Base-by-base conservation (phyloP, 2,797 vertebrate genomes). In the Anniella stebbinsi region DNA sequence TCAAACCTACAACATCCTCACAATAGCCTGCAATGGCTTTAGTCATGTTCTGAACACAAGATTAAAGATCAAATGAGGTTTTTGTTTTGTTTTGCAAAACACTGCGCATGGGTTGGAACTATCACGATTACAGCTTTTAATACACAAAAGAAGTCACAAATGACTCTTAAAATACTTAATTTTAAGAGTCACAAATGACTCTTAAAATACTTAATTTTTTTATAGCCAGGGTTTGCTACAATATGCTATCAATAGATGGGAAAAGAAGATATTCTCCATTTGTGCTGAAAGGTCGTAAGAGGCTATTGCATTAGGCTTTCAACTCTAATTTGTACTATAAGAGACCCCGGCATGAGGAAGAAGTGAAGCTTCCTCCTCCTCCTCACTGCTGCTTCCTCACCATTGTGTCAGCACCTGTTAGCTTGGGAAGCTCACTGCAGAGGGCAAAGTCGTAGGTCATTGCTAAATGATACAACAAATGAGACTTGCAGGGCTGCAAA, bases 321-420 rank as follows among this genome's bases (percentile, higher is more conserved):
- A 38, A 75, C 84, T 57, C 73, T 57, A 73, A 86, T 86, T 70
- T 73, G 84, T 73, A 25, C 84, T 75, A 54, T 60, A 57, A 0
- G 0, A 88, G 1, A 5, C 1, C 2, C 2, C 0, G 0, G 0
- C 2, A 30, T 13, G 21, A 10, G 57, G 78, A n/a, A 60, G 8
- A 77, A 51, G 5, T 0, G 41, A 51, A 90, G 21, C 25, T 60
- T 63, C 25, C 72, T 41, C 13, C 60, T 67, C 81, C 67, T 45
- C 12, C 0, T 41, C 78, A 57, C 76, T 78, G 60, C 25, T 23
- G 87, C 28, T 6, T 25, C 25, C 2, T n/a, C 0, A 0, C n/a
- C 41, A 25, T 60, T 69, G 72, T 63, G 51, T 60, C 0, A 0
- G 57, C 1, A 6, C 30, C 0, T 0, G 33, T 25, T 0, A 70